Evolutionary conservation across 2,113 vertebrate species (phyloP), one percentile per base, ranked within the genome.

Genomic region (Athene cunicularia): DNA sequence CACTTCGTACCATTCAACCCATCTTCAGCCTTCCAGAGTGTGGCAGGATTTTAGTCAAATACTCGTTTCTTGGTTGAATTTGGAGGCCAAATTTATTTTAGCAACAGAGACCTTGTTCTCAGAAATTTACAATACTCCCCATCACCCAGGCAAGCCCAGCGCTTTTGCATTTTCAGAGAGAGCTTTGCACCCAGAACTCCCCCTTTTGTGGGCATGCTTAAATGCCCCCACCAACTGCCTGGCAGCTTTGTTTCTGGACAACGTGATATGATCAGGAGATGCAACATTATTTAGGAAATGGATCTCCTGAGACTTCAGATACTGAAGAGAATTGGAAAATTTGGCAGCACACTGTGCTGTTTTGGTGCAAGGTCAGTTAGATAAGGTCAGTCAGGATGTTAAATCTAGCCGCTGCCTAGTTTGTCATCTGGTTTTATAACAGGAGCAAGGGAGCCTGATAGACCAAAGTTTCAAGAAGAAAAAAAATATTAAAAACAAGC

Each of bases 321-420:
- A 77, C 89, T 88, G 87, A 90, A 88, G 62, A 81, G 75, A 84
- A 98, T 49, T 96, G 93, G 92, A 84, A 90, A 88, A 87, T 95
- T 56, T 98, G 96, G 95, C 95, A 95, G 91, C 83, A 53, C 47
- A 28, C 52, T 83, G 73, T 80, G 86, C 79, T 94, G 95, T 71
- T 97, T 98, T 96, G 92, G 92, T 95, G 94, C 87, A 97, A 97
- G 94, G 95, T 97, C 96, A 80, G 79, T 95, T 64, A 89, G 91
- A 92, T 94, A 93, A 96, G 90, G 96, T 93, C 93, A 93, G 95
- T 76, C 63, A 26, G 86, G 76, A 95, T 77, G 92, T 95, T 95
- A 88, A 80, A 88, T 93, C 79, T 77, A 87, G 43, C 87, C 94
- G 71, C 56, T 96, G 96, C 88, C 95, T 93, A 83, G 80, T 97